phyloP scores from a whole-genome alignment of 2,113 vertebrate species.

The Phylloscopus whistleri region DNA sequence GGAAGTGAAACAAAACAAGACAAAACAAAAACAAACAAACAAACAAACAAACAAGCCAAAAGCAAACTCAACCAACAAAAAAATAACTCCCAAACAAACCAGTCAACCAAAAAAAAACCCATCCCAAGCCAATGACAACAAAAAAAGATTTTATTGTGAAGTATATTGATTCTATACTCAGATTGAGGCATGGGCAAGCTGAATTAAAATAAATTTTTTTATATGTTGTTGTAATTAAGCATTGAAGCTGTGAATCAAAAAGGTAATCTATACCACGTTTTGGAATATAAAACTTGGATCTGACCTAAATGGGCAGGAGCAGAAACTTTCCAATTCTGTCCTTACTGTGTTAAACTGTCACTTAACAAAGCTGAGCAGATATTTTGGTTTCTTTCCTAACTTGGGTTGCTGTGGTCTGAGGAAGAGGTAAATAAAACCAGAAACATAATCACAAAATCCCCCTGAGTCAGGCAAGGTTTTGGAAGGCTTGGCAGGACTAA shows the following conservation, averaged over 20 bases:
- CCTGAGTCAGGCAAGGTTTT: not conserved
- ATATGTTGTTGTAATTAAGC: rapidly evolving
- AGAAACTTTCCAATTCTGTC: not conserved
- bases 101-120: not conserved
- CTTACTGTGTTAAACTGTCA: not conserved
- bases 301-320: not conserved
- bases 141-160: rapidly evolving
- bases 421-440: not conserved
- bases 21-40: not conserved
- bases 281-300: not conserved
- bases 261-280: not conserved
- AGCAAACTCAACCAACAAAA: not conserved
- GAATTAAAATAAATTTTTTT: not conserved
- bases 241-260: not conserved
- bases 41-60: not conserved
- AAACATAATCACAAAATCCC: not conserved
- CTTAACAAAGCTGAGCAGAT: rapidly evolving
- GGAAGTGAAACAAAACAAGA: not conserved
- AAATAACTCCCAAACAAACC: not conserved
- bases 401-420: not conserved
- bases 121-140: not conserved
- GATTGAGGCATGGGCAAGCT: not conserved
- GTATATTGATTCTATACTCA: not conserved
- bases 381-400: not conserved
- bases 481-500: not conserved